These are phyloP conservation scores for Eueides isabella DNA, from an alignment of 1,140 invertebrate genomes.

Conservation along the genomic window DNA sequence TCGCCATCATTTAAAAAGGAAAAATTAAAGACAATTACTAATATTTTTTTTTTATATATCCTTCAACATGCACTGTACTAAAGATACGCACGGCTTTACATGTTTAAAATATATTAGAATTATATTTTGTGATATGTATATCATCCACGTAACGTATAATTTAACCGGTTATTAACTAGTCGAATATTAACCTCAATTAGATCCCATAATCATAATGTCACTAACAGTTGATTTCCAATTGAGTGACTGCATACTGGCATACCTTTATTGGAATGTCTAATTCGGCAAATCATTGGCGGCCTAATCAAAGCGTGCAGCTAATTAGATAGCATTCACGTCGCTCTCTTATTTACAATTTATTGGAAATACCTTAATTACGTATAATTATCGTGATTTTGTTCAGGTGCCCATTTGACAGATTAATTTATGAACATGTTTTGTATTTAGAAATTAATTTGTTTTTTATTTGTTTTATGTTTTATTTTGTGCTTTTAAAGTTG, in stretches of 20 bases:
- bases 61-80: too few relatives aligned
- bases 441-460: not conserved
- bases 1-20: too few relatives aligned
- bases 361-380: slow-evolving; percentile 4
- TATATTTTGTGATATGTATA: too few relatives aligned
- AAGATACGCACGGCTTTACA: too few relatives aligned
- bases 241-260: slow-evolving; percentile 7
- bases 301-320: slow-evolving; percentile 14
- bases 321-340: slow-evolving; percentile 15
- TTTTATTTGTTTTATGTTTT: not conserved
- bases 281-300: slow-evolving; percentile 17
- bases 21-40: too few relatives aligned
- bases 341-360: slow-evolving; percentile 4
- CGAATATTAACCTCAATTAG: not conserved
- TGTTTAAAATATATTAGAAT: too few relatives aligned
- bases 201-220: slow-evolving; percentile 9
- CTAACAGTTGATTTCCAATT: slow-evolving; percentile 4
- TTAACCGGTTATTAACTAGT: not conserved
- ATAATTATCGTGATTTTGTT: not conserved
- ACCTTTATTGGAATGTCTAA: slow-evolving; percentile 18
- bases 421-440: too few relatives aligned
- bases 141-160: too few relatives aligned
- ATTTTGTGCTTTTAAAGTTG: not conserved
- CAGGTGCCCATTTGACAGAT: not conserved
- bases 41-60: too few relatives aligned